Conservation (phyloP, 2,797 vertebrate species). For the Nasua narica region DNA sequence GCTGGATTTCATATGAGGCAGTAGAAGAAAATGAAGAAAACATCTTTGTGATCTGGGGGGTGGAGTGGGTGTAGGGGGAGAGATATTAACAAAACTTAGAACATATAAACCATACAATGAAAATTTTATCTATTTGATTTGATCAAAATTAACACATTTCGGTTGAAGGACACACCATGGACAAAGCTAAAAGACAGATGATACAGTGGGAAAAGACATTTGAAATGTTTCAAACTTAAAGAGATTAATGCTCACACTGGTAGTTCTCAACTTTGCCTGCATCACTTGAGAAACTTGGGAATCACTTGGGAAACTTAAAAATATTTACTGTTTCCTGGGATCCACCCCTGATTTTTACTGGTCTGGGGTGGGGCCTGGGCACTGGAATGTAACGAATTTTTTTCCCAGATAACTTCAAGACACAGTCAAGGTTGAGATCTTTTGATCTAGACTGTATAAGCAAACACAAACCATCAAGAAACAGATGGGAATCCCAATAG, state of each 20-base stretch:
- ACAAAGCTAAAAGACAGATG: background rate
- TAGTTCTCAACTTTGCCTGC: background rate
- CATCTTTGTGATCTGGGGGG: background rate
- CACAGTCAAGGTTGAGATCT: background rate
- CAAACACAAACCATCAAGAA: background rate
- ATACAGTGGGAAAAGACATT: background rate
- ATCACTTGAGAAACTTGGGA: background rate
- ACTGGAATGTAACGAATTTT: background rate
- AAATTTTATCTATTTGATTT: background rate
- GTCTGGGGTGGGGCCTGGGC: background rate
- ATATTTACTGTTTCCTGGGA: background rate
- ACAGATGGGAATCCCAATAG: background rate
- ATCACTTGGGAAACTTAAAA: background rate
- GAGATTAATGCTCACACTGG: background rate
- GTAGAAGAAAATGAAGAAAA: background rate
- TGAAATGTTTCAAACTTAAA: background rate
- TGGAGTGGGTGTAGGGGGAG: background rate
- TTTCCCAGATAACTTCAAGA: background rate
- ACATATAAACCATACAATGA: background rate
- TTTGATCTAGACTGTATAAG: background rate
- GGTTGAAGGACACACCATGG: background rate
- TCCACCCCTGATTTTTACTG: background rate
- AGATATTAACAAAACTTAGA: background rate
- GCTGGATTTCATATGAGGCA: background rate
- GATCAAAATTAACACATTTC: background rate